phyloP scores from a whole-genome alignment of 2,888 invertebrate species.

The Pammene fasciana region DNA sequence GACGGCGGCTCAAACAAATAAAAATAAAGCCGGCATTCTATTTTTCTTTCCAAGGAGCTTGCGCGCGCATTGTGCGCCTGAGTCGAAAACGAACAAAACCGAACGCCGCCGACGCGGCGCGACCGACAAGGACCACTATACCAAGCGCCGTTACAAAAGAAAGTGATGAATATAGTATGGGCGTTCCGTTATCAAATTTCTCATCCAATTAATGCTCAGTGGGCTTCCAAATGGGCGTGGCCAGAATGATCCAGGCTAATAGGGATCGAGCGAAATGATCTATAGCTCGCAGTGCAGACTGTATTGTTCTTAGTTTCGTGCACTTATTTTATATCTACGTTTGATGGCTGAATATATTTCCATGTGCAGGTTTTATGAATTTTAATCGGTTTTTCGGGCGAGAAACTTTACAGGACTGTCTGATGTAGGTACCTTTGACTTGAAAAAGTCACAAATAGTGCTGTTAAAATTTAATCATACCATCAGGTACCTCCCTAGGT shows the following conservation, averaged over 20 bases:
- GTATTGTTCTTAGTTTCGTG: slow-evolving; percentile 79
- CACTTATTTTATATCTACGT: slow-evolving; percentile 75
- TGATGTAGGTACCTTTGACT: too few relatives aligned
- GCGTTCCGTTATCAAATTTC: slow-evolving; percentile 73
- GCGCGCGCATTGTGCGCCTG: slow-evolving; percentile 73
- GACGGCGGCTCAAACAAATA: slow-evolving; percentile 60
- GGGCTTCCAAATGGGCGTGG: slow-evolving; percentile 79
- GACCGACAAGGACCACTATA: slow-evolving; percentile 53
- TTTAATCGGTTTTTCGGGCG: slow-evolving; percentile 54
- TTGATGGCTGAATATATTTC: slow-evolving; percentile 75
- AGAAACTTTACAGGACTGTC: background rate
- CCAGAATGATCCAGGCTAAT: slow-evolving; percentile 73
- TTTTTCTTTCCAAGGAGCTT: slow-evolving; percentile 77
- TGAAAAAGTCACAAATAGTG: too few relatives aligned
- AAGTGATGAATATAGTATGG: slow-evolving; percentile 59
- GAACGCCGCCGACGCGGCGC: slow-evolving; percentile 54
- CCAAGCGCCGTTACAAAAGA: slow-evolving; percentile 44
- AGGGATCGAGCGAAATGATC: slow-evolving; percentile 81
- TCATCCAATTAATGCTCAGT: slow-evolving; percentile 82
- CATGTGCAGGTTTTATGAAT: slow-evolving; percentile 62
- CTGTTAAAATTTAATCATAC: too few relatives aligned
- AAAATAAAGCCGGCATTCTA: slow-evolving; percentile 74
- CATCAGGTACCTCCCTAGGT: too few relatives aligned
- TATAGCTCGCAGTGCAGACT: slow-evolving; percentile 75
- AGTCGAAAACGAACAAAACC: slow-evolving; percentile 72